Evolutionary conservation across 64 coral and sea anemone species (phyloP).

Genomic region (Trachythela sp.): DNA sequence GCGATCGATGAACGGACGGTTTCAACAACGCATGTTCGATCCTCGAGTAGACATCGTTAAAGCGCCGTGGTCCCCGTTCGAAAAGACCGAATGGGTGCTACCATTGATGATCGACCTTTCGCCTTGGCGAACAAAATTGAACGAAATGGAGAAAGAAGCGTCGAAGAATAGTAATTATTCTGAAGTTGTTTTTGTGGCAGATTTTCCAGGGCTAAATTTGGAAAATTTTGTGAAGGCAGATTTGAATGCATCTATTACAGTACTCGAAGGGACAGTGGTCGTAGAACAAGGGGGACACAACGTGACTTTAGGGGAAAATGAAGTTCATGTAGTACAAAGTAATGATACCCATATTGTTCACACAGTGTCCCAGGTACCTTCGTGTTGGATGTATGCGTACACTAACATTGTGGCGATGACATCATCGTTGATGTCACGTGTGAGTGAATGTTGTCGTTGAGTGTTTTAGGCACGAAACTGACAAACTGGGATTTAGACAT

Average conservation of each 20-base stretch:
- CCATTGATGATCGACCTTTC: conserved; percentile 77
- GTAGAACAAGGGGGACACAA: conserved; percentile 56
- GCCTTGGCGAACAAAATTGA: conserved; percentile 79
- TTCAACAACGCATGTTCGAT: conserved; percentile 87
- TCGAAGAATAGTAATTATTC: conserved; percentile 72
- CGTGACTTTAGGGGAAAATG: conserved; percentile 62
- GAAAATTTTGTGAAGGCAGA: conserved; percentile 89
- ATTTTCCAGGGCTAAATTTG: conserved; percentile 88
- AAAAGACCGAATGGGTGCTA: conserved; percentile 65
- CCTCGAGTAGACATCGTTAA: conserved; percentile 73
- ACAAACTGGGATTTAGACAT: no score
- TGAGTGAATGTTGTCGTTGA: no score
- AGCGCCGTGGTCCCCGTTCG: conserved; percentile 78
- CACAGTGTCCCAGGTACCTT: conserved; percentile 79
- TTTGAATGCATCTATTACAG: conserved; percentile 72
- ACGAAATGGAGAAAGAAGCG: conserved; percentile 51
- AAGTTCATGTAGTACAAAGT: conserved; percentile 54
- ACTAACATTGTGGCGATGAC: no score
- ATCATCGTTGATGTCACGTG: no score
- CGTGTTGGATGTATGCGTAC: conserved; percentile 97
- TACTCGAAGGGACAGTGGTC: conserved; percentile 62
- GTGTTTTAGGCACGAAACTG: no score
- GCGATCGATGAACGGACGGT: conserved; percentile 91
- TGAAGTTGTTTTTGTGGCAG: conserved; percentile 86
- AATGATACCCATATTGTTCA: conserved; percentile 79